phyloP scores from a whole-genome alignment of 1,140 invertebrate genomes.

The Dermatophagoides farinae region DNA sequence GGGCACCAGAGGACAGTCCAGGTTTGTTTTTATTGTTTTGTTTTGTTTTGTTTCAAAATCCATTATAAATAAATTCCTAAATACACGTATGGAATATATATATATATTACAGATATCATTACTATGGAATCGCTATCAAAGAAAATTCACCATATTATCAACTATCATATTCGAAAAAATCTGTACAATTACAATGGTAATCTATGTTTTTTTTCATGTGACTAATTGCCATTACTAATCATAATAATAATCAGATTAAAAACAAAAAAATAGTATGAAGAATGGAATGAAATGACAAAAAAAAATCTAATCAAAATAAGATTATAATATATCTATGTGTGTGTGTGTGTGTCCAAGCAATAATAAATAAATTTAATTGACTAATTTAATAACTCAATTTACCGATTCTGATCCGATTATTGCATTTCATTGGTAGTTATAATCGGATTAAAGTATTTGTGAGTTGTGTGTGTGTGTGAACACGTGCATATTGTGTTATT shows the following conservation, averaged over 20 bases:
- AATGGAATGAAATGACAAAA: neutral
- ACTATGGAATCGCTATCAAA: conserved; percentile 95
- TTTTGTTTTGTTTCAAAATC: conserved; percentile 29
- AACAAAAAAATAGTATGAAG: neutral
- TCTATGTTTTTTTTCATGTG: conserved; percentile 10
- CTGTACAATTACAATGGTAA: conserved; percentile 23
- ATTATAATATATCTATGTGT: too few species aligned
- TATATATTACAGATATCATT: conserved; percentile 51
- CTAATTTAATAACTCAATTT: too few species aligned
- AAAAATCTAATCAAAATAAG: neutral
- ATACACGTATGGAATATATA: conserved; percentile 34
- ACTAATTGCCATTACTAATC: neutral
- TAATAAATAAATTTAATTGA: neutral
- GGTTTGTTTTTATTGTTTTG: neutral
- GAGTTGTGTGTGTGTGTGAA: neutral
- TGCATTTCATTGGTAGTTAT: too few species aligned
- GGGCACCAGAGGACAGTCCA: conserved; percentile 88
- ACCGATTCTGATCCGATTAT: too few species aligned
- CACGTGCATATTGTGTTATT: neutral
- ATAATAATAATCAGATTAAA: neutral
- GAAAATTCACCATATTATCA: conserved; percentile 47
- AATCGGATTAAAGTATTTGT: too few species aligned
- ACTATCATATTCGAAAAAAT: conserved; percentile 31
- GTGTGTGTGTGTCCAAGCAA: too few species aligned
- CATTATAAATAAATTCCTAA: conserved; percentile 29